These are phyloP conservation scores for Synanthedon andrenaeformis DNA, from an alignment of 2,888 invertebrate species.

Conservation along the genomic window DNA sequence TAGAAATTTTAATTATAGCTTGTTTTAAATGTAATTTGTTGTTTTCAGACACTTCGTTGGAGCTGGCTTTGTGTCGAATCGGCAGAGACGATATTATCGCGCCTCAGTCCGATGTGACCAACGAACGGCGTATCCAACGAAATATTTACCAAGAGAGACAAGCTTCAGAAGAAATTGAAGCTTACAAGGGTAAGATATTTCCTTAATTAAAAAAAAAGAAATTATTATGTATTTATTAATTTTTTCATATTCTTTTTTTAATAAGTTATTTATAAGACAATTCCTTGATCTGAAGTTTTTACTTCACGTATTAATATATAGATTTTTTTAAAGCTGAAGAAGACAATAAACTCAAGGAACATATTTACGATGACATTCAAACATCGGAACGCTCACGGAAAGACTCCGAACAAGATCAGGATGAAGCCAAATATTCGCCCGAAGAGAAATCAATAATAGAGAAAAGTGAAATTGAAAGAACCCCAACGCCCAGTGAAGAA, in stretches of 20 bases:
- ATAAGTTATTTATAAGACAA: no score
- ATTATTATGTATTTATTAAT: neutral
- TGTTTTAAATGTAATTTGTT: no score
- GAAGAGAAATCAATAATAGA: slow-evolving; percentile 81
- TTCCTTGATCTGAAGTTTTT: no score
- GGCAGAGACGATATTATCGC: slow-evolving; percentile 93
- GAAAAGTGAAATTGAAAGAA: slow-evolving; percentile 70
- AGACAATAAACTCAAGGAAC: slow-evolving; percentile 63
- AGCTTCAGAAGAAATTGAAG: slow-evolving; percentile 65
- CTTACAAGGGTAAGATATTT: slow-evolving; percentile 48
- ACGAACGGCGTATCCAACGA: slow-evolving; percentile 61
- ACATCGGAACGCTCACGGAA: slow-evolving; percentile 39
- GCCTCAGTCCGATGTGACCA: slow-evolving; percentile 78
- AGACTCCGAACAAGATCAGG: slow-evolving; percentile 60
- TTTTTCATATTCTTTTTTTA: neutral
- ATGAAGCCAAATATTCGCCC: slow-evolving; percentile 82
- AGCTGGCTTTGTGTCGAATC: slow-evolving; percentile 86
- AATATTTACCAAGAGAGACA: slow-evolving; percentile 67
- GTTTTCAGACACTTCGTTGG: slow-evolving; percentile 74
- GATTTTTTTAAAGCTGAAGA: slow-evolving; percentile 42
- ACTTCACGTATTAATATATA: no score
- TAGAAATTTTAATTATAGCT: no score
- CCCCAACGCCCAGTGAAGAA: slow-evolving; percentile 55
- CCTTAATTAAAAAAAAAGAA: neutral
- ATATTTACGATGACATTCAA: slow-evolving; percentile 43